Conservation (phyloP, 2,888 invertebrate genomes). For the Morinoia aosen region DNA sequence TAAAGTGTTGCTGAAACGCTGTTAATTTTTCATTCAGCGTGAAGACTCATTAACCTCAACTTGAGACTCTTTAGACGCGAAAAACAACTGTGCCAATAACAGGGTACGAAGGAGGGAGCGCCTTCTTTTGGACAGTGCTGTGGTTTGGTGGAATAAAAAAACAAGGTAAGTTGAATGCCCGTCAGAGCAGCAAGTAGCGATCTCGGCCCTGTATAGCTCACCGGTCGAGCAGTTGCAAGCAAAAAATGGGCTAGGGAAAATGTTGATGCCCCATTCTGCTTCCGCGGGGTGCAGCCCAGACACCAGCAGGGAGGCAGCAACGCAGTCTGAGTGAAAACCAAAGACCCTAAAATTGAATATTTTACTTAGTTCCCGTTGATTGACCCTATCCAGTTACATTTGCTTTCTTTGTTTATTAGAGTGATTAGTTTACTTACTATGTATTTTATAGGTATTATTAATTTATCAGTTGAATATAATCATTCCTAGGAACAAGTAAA, state of each 20-base stretch:
- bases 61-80: background rate
- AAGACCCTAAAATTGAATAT: background rate
- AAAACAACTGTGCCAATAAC: background rate
- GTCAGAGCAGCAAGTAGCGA: background rate
- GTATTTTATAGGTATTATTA: no score
- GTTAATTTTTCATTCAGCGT: background rate
- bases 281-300: background rate
- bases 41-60: background rate
- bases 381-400: background rate
- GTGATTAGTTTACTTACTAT: no score
- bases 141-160: background rate
- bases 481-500: no score
- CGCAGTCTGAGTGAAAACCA: background rate
- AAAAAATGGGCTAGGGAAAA: background rate
- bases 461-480: no score
- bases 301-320: background rate
- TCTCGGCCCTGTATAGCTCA: background rate
- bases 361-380: background rate
- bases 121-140: background rate
- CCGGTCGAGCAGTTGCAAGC: background rate
- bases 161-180: constrained; percentile 46
- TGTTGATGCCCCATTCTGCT: background rate
- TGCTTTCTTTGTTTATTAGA: background rate
- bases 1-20: background rate
- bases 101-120: background rate